phyloP scores from a whole-genome alignment of 2,797 vertebrate species.

The Microcaecilia unicolor region DNA sequence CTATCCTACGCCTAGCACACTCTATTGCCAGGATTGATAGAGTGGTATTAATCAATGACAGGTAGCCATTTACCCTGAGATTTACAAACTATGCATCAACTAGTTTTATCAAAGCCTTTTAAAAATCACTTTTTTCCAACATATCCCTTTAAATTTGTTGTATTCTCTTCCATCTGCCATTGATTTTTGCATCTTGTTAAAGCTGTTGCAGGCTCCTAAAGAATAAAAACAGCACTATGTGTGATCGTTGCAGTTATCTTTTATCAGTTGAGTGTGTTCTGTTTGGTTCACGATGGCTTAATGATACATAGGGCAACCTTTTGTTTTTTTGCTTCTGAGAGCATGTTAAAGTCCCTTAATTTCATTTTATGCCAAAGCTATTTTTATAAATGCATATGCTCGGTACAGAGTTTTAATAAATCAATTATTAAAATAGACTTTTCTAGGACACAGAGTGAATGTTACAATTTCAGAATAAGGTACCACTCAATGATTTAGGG shows the following conservation, averaged over 20 bases:
- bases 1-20: background rate
- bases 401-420: no score
- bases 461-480: no score
- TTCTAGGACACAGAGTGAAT: no score
- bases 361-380: no score
- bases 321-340: background rate
- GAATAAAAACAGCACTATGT: slow-evolving; percentile 24
- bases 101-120: no score
- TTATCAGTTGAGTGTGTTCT: no score
- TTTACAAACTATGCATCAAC: background rate
- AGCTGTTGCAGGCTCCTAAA: slow-evolving; percentile 3
- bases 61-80: slow-evolving; percentile 10
- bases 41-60: slow-evolving; percentile 11
- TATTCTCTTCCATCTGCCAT: slow-evolving; percentile 12
- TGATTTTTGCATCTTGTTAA: slow-evolving; percentile 18
- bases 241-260: no score
- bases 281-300: background rate
- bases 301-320: background rate
- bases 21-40: slow-evolving; percentile 7
- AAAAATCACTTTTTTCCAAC: slow-evolving; percentile 2
- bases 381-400: no score
- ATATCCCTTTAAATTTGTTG: slow-evolving; percentile 7
- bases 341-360: background rate
- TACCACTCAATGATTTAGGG: no score
- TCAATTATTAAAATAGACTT: no score